These are phyloP conservation scores for Echinometra lucunter DNA, from an alignment of 53 echinoderm and acorn worm species.

Conservation along the genomic window DNA sequence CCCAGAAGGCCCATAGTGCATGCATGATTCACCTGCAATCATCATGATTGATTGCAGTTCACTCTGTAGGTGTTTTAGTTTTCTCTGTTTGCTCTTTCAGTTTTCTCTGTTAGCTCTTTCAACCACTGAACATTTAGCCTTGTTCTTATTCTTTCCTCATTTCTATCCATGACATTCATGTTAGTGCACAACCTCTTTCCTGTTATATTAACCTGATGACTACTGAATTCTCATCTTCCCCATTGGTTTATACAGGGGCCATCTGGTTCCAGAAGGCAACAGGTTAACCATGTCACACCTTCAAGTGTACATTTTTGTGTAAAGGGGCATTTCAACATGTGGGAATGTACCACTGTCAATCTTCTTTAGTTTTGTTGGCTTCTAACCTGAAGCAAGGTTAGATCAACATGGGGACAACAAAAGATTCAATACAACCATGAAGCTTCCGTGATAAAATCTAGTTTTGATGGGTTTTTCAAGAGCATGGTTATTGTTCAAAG, in stretches of 20 bases:
- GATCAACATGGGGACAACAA: slow-evolving; percentile 22
- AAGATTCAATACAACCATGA: not conserved
- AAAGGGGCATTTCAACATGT: not conserved
- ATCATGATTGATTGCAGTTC: not conserved
- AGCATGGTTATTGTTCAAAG: not conserved
- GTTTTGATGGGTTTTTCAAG: not conserved
- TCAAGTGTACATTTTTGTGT: not conserved
- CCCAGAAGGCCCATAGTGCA: slow-evolving; percentile 32
- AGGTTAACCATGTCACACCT: not conserved
- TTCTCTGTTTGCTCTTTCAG: not conserved
- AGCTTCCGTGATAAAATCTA: not conserved
- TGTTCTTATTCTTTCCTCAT: not conserved
- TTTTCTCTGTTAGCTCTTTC: not conserved
- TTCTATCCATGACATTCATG: not conserved
- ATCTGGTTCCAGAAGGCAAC: no score
- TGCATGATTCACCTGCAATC: slow-evolving; percentile 5
- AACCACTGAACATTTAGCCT: not conserved
- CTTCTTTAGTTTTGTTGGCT: slow-evolving; percentile 17
- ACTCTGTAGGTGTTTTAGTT: not conserved
- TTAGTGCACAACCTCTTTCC: not conserved
- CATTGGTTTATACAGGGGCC: no score
- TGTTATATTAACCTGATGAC: no score
- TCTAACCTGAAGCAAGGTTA: slow-evolving; percentile 31
- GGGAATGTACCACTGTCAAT: slow-evolving; percentile 8
- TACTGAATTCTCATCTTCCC: no score